phyloP scores from a whole-genome alignment of 2,113 vertebrate genomes.

The Parus major region DNA sequence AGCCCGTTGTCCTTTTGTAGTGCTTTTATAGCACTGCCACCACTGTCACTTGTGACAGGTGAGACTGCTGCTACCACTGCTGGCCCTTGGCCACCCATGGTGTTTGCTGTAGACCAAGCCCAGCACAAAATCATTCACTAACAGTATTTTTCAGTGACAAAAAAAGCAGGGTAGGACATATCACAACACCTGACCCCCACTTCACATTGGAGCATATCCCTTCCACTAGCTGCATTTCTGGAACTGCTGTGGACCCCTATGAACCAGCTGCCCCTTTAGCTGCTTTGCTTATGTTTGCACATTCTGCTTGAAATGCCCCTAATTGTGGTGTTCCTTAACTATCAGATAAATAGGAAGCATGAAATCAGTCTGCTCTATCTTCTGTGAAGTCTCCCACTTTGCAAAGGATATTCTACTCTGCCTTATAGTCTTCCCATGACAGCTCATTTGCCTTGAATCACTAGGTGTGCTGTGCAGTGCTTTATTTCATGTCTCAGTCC shows the following conservation, averaged over 20 bases:
- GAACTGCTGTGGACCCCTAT: fast-evolving
- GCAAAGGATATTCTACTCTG: neutral
- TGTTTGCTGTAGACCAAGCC: neutral
- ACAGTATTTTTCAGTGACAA: neutral
- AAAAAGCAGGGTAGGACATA: neutral
- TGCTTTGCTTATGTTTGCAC: neutral
- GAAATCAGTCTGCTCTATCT: neutral
- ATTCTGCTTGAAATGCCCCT: neutral
- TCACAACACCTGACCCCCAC: neutral
- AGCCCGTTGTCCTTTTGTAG: neutral
- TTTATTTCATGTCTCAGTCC: neutral
- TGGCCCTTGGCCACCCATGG: too few species aligned
- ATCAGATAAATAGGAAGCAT: neutral
- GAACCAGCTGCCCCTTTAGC: neutral
- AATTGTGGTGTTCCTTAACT: neutral
- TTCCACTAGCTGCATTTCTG: neutral
- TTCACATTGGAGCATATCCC: fast-evolving
- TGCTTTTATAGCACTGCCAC: neutral
- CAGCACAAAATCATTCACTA: neutral
- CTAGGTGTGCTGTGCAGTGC: neutral
- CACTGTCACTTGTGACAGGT: neutral
- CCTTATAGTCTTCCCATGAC: neutral
- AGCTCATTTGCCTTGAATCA: neutral
- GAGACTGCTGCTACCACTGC: neutral
- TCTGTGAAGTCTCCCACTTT: neutral